Evolutionary conservation across 1,140 invertebrate species (phyloP), one percentile per base, ranked within the genome.

Genomic region (Leptinotarsa lineolata): DNA sequence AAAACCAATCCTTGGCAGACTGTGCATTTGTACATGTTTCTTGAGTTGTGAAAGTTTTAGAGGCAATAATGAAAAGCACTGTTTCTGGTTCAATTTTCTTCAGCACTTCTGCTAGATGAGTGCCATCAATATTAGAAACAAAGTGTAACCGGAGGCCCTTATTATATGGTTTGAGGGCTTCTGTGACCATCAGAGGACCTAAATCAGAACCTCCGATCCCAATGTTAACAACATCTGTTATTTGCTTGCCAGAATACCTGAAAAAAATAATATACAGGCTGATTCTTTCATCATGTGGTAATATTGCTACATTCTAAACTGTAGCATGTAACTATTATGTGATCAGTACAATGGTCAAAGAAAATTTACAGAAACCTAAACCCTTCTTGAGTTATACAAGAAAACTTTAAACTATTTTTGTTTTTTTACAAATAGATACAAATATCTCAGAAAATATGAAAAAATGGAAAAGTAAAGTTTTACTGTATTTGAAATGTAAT

Each of bases 21-120:
- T 92, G 93, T 5, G 98, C 98, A 87, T 99, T 99, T 18, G 98
- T 99, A 76, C 99, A 98, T 3, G 98, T 99, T 89, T 99, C 98
- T 85, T 99, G 97, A 2, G 98, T 99, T 12, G 97, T 99, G 84
- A 99, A 99, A 1, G 97, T 99, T 87, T 99, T 99, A 2, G 97
- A 99, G 13, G 98, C 98, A 84, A 99, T 96, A 80, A 99, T 98
- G 85, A 99, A 99, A 2, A 99, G 86, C 4, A 94, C 93, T 0
- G 97, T 98, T 85, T 99, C 97, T 4, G 97, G 93, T 85, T 94
- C 91, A 5, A 99, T 84, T 81, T 93, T 93, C 82, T 97, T 97
- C 63, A 99, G 86, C 15, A 94, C 94, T 86, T 99, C 96, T 4
- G 95, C 95, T 79, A 99, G 87, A 85, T 99, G 98, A 18, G 97